These are phyloP conservation scores for Drosophila monieri DNA, from an alignment of 2,888 invertebrate species.

Conservation along the genomic window DNA sequence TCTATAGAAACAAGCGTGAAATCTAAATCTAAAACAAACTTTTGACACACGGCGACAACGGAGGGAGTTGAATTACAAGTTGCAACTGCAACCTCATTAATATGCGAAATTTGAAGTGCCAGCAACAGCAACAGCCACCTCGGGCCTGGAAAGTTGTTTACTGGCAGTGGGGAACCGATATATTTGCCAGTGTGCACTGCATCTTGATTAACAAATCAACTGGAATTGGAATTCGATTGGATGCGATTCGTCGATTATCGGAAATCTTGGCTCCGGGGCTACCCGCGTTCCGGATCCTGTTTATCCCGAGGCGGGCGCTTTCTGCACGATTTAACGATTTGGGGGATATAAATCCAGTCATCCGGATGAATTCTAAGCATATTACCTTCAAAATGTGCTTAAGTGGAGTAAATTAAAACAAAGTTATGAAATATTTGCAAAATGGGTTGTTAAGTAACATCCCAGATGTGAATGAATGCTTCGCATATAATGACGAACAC, in stretches of 20 bases:
- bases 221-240: conserved; percentile 48
- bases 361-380: conserved; percentile 6
- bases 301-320: conserved; percentile 13
- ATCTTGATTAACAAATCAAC: conserved; percentile 70
- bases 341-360: conserved; percentile 17
- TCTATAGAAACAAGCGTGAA: conserved; percentile 64
- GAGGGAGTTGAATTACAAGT: conserved; percentile 7
- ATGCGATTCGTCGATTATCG: conserved; percentile 37
- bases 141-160: conserved; percentile 56
- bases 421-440: neutral
- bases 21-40: conserved; percentile 55
- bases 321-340: conserved; percentile 15
- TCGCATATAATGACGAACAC: neutral
- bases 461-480: neutral
- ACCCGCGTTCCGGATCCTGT: neutral
- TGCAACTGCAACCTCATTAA: conserved; percentile 24
- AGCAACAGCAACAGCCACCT: conserved; percentile 11
- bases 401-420: neutral
- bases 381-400: conserved; percentile 12
- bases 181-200: conserved; percentile 32
- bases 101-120: conserved; percentile 42
- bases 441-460: neutral
- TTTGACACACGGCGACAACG: conserved; percentile 23
- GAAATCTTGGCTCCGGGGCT: conserved; percentile 36
- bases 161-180: conserved; percentile 26